Evolutionary conservation across 1,140 invertebrate genomes (phyloP).

Genomic region (Drosophila trapezifrons): DNA sequence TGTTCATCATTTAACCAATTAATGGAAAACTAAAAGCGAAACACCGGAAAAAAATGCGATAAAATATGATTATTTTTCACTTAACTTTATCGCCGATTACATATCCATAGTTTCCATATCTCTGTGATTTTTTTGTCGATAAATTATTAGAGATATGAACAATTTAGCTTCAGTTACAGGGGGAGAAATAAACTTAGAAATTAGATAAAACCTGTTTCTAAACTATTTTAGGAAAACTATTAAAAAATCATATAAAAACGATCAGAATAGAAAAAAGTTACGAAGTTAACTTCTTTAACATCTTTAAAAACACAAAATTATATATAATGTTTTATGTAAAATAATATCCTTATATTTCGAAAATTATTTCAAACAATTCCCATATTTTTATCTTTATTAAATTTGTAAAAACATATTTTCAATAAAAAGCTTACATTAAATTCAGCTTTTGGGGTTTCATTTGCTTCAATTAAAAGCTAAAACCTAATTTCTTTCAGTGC

Average conservation of each 20-base stretch:
- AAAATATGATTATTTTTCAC: not conserved
- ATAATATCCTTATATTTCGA: not conserved
- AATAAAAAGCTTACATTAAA: not conserved
- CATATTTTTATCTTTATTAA: no score
- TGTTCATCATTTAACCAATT: slow-evolving; percentile 18
- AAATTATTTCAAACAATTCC: no score
- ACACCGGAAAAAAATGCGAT: not conserved
- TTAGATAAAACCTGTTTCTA: no score
- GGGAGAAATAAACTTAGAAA: no score
- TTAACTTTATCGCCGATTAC: not conserved
- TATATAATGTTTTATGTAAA: no score
- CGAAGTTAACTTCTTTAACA: no score
- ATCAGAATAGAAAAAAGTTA: no score
- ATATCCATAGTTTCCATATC: not conserved
- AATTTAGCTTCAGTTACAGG: not conserved
- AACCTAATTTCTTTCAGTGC: not conserved
- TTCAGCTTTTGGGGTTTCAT: not conserved
- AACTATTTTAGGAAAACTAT: no score
- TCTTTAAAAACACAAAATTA: no score
- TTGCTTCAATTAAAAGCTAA: not conserved
- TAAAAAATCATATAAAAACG: not conserved
- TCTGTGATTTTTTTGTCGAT: not conserved
- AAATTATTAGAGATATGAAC: not conserved
- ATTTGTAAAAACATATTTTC: no score
- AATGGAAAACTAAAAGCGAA: slow-evolving; percentile 19